Evolutionary conservation across 1,140 invertebrate genomes (phyloP).

Genomic region (Euwallacea similis): DNA sequence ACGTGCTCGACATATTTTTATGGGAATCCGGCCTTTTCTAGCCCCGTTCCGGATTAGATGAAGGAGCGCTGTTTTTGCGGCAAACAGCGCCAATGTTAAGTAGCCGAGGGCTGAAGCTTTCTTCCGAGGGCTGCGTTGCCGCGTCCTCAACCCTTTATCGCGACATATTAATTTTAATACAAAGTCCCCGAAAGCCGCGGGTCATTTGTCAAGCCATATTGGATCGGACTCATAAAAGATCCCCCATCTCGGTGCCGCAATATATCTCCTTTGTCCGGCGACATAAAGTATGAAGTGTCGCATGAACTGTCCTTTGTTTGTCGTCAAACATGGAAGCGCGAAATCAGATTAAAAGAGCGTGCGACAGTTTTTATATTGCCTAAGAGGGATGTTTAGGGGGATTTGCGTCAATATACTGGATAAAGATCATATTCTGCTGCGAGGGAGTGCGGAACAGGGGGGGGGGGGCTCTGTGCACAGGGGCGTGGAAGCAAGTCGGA

Average conservation of each 20-base stretch:
- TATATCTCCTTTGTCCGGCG: constrained; percentile 14
- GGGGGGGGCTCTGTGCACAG: no score
- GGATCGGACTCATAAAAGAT: constrained; percentile 4
- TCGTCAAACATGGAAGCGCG: constrained; percentile 35
- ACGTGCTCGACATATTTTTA: constrained; percentile 27
- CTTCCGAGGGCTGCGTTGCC: no score
- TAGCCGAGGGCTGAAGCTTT: no score
- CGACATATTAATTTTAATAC: neutral
- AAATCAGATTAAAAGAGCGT: constrained; percentile 41
- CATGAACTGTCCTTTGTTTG: constrained; percentile 36
- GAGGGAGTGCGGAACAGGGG: neutral
- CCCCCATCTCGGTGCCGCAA: constrained; percentile 1
- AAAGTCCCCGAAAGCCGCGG: neutral
- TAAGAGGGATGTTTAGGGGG: constrained; percentile 41
- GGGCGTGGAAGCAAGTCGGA: no score
- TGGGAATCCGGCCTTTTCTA: constrained; percentile 15
- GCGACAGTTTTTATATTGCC: constrained; percentile 40
- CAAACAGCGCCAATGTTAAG: no score
- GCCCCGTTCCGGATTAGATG: no score
- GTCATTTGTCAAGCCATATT: constrained; percentile 16
- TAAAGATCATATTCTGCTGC: constrained; percentile 34
- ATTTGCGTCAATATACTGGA: constrained; percentile 37
- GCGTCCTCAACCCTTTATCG: no score
- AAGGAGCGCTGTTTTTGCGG: no score
- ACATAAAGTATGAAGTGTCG: constrained; percentile 26